These are phyloP conservation scores for Orius insidiosus DNA, from an alignment of 1,140 invertebrate species.

Conservation along the genomic window DNA sequence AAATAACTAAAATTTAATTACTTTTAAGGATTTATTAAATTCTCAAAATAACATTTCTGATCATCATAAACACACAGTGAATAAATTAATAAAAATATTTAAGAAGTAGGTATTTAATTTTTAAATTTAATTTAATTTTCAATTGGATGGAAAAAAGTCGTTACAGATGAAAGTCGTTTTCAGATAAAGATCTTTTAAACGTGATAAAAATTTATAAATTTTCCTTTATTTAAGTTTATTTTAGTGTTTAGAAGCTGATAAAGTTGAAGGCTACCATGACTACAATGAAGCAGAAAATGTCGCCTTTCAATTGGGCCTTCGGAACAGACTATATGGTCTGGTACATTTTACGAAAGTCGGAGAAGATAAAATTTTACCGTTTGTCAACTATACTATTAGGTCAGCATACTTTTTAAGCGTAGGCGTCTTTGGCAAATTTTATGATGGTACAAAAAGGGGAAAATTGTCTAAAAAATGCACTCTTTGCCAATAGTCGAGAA, in stretches of 20 bases:
- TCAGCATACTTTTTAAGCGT: not conserved
- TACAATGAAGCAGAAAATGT: constrained; percentile 27
- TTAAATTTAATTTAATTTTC: no score
- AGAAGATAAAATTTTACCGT: constrained; percentile 6
- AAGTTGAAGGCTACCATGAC: constrained; percentile 29
- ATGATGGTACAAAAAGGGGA: no score
- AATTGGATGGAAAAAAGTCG: no score
- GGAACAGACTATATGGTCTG: constrained; percentile 30
- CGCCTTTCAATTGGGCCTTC: constrained; percentile 23
- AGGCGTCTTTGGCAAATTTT: no score
- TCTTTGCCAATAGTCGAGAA: no score
- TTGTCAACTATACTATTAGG: constrained; percentile 12
- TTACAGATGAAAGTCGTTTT: no score
- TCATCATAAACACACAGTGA: no score
- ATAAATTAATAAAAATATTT: no score
- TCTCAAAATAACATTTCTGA: not conserved
- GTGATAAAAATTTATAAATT: no score
- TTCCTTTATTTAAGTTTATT: constrained; percentile 13
- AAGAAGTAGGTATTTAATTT: no score
- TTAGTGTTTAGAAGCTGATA: constrained; percentile 38
- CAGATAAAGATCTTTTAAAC: no score
- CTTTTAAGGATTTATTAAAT: not conserved
- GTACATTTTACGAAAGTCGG: constrained; percentile 23
- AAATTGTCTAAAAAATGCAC: no score
- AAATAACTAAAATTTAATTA: constrained; percentile 2